Percentiles rank a stretch among this genome's conserved stretches.
These are phyloP conservation scores for Cosmopolites sordidus DNA, from an alignment of 2,888 invertebrate species.

Conservation along the genomic window DNA sequence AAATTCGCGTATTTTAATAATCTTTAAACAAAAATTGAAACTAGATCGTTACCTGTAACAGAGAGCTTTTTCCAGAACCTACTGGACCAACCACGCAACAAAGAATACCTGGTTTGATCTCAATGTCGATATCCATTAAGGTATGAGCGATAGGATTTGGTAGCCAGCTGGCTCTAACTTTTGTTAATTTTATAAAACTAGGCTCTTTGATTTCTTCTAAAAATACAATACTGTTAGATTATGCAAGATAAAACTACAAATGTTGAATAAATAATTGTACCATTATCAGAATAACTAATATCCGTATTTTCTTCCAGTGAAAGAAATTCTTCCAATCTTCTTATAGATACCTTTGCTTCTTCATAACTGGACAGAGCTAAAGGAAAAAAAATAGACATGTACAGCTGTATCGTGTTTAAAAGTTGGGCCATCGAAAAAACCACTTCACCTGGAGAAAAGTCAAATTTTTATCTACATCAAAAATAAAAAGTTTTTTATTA, in stretches of 20 bases:
- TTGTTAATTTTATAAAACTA: constrained; percentile 31
- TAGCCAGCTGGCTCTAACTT: constrained; percentile 38
- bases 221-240: constrained; percentile 1
- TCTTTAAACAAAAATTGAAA: no score
- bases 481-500: constrained; percentile 3
- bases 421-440: constrained; percentile 76
- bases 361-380: constrained; percentile 34
- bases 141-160: constrained; percentile 43
- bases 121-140: constrained; percentile 50
- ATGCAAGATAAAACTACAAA: neutral
- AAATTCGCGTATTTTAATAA: no score
- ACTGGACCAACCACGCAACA: constrained; percentile 58
- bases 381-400: constrained; percentile 38
- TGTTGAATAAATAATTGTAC: no score
- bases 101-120: constrained; percentile 49
- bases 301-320: constrained; percentile 31
- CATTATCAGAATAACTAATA: constrained; percentile 8
- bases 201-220: constrained; percentile 17
- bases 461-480: neutral
- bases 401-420: constrained; percentile 62
- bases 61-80: constrained; percentile 66
- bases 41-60: constrained; percentile 60
- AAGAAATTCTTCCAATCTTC: constrained; percentile 37
- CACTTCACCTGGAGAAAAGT: constrained; percentile 50
- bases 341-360: constrained; percentile 38